phyloP scores from a whole-genome alignment of 2,797 vertebrate species.

The Cossypha polioptera region DNA sequence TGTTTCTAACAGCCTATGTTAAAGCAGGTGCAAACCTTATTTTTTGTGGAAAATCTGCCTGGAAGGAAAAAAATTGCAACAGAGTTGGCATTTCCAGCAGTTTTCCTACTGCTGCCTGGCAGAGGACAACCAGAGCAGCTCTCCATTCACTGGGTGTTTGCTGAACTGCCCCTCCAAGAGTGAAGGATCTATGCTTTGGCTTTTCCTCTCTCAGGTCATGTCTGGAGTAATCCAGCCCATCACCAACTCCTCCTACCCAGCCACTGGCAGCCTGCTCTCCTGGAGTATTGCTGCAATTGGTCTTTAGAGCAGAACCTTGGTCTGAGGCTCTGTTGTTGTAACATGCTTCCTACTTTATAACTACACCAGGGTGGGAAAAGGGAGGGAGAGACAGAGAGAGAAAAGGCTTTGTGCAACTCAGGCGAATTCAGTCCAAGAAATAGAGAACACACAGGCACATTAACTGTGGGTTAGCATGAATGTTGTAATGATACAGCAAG shows the following conservation, averaged over 20 bases:
- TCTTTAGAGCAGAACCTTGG: not conserved
- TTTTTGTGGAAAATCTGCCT: not conserved
- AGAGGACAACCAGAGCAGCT: not conserved
- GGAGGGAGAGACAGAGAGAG: not conserved
- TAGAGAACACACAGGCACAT: not conserved
- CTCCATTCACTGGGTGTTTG: not conserved
- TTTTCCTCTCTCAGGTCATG: not conserved
- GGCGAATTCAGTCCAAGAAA: not conserved
- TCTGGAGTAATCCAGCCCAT: not conserved
- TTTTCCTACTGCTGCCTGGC: not conserved
- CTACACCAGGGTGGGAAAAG: not conserved
- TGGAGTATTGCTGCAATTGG: not conserved
- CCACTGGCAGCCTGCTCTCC: conserved; percentile 4
- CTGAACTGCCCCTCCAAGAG: not conserved
- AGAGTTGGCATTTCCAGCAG: not conserved
- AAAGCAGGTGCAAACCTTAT: not conserved
- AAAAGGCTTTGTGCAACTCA: not conserved
- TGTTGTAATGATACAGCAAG: not conserved
- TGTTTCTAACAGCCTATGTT: not conserved
- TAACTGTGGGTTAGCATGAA: not conserved
- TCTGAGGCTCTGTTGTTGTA: not conserved
- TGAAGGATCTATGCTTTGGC: not conserved
- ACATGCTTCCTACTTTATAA: not conserved
- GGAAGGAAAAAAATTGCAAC: not conserved
- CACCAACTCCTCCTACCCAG: not conserved